These are phyloP conservation scores for Parazoanthus swiftii DNA, from an alignment of 92 coral and sea anemone species.

Conservation along the genomic window DNA sequence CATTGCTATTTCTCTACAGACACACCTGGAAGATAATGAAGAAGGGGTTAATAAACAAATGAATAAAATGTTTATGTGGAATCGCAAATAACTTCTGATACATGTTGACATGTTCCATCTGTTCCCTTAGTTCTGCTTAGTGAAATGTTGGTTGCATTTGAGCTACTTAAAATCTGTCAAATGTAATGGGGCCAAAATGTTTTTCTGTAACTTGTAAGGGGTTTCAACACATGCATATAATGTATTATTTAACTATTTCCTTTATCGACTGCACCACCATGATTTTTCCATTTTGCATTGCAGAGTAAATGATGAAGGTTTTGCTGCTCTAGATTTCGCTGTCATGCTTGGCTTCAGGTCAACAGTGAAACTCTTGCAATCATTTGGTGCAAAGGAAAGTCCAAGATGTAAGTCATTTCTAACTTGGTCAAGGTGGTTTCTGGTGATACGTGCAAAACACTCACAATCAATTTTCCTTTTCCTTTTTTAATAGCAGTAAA, in stretches of 20 bases:
- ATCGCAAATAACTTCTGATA: not conserved
- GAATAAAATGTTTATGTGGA: not conserved
- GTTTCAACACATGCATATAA: no score
- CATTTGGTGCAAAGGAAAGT: conserved; percentile 86
- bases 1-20: no score
- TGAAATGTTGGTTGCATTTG: not conserved
- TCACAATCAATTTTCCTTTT: not conserved
- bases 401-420: conserved; percentile 71
- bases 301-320: conserved; percentile 91
- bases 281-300: not conserved
- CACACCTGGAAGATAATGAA: no score
- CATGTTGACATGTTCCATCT: not conserved
- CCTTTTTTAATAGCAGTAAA: no score
- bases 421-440: not conserved
- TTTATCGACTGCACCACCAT: not conserved
- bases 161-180: not conserved
- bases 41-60: not conserved
- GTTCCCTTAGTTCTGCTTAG: not conserved
- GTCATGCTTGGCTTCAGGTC: conserved; percentile 78
- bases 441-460: not conserved
- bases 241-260: not conserved
- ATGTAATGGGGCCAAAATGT: not conserved
- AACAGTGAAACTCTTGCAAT: conserved; percentile 70
- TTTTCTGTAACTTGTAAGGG: not conserved
- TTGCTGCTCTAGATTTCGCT: conserved; percentile 93